Percentiles rank a stretch among this genome's conserved stretches.
Conservation (phyloP, 2,888 invertebrate genomes). For the Norana najaformis region DNA sequence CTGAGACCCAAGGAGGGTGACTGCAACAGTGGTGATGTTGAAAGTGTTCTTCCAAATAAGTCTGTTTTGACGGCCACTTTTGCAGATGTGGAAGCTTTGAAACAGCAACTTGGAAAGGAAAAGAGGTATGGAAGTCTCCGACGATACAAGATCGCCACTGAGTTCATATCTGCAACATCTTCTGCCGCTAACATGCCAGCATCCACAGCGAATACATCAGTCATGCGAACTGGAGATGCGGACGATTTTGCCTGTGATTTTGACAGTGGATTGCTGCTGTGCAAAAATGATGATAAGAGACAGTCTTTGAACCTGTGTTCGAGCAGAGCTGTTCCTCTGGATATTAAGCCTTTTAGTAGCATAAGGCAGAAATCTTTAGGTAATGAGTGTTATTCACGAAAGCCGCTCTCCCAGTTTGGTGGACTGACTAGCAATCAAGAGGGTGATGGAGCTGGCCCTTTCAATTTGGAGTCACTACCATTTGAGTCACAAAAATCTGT, state of each 20-base stretch:
- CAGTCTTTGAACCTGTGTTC: not conserved
- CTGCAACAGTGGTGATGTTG: not conserved
- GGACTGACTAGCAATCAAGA: not conserved
- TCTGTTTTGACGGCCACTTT: not conserved
- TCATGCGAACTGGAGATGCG: not conserved
- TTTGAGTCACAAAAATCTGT: not conserved
- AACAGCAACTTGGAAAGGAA: slow-evolving; percentile 8
- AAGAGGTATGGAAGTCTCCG: slow-evolving; percentile 13
- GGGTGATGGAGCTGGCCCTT: not conserved
- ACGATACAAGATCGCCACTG: not conserved
- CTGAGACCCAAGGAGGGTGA: not conserved
- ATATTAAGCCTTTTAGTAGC: not conserved
- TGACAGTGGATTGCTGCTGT: not conserved
- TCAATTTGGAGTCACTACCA: not conserved
- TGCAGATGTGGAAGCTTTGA: slow-evolving; percentile 1
- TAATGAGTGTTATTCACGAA: not conserved
- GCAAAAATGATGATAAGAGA: not conserved
- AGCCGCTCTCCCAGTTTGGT: not conserved
- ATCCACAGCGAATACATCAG: not conserved
- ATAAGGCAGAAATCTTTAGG: not conserved
- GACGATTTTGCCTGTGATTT: not conserved
- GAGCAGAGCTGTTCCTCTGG: not conserved
- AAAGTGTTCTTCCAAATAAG: not conserved
- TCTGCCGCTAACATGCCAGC: not conserved
- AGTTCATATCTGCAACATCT: not conserved